Conservation (phyloP, 2,888 invertebrate genomes). For the Aleiodes alternator region DNA sequence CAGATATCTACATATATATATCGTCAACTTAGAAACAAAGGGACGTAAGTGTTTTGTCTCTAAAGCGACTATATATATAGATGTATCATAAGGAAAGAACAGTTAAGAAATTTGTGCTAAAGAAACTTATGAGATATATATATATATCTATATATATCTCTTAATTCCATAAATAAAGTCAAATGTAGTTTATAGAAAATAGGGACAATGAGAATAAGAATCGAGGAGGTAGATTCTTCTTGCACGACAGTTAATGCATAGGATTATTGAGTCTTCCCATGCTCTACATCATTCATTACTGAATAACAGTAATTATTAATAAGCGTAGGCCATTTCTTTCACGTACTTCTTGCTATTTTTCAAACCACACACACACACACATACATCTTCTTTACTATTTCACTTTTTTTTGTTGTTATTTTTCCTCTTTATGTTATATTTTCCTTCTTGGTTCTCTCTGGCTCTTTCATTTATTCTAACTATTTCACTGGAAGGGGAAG, state of each 20-base stretch:
- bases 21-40: no score
- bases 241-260: conserved; percentile 68
- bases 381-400: conserved; percentile 21
- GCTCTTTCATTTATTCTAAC: no score
- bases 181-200: conserved; percentile 35
- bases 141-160: conserved; percentile 68
- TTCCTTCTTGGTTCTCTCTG: background rate
- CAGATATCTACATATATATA: no score
- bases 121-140: conserved; percentile 61
- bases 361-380: conserved; percentile 37
- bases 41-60: no score
- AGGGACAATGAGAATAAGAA: conserved; percentile 35
- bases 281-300: conserved; percentile 73
- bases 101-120: conserved; percentile 59
- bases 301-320: conserved; percentile 75
- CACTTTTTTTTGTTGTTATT: background rate
- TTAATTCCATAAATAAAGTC: conserved; percentile 69
- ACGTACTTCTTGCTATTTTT: conserved; percentile 50
- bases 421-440: background rate
- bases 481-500: no score
- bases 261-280: conserved; percentile 75
- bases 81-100: conserved; percentile 43
- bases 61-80: no score
- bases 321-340: conserved; percentile 62
- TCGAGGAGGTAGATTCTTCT: conserved; percentile 58